These are phyloP conservation scores for Matsumyia berberina DNA, from an alignment of 2,888 invertebrate species.

Conservation along the genomic window DNA sequence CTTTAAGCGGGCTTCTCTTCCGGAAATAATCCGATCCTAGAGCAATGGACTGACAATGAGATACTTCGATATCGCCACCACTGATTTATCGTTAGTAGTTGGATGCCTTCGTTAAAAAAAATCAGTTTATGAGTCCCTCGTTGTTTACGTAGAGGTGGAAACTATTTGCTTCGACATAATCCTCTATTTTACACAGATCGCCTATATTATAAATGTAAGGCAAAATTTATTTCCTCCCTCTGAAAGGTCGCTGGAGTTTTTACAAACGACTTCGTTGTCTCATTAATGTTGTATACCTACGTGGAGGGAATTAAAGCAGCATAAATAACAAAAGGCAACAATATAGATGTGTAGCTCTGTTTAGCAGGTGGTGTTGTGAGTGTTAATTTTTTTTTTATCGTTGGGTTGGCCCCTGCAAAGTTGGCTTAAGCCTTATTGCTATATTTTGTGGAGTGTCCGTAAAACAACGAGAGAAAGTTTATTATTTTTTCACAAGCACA, in stretches of 20 bases:
- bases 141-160: background rate
- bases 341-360: conserved; percentile 27
- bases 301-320: conserved; percentile 39
- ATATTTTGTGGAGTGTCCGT: conserved; percentile 41
- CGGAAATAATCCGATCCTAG: background rate
- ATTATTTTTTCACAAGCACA: conserved; percentile 64
- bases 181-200: background rate
- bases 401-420: conserved; percentile 6
- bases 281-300: conserved; percentile 59
- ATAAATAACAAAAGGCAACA: conserved; percentile 58
- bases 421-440: conserved; percentile 41
- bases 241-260: conserved; percentile 36
- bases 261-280: conserved; percentile 41
- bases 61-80: background rate
- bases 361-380: conserved; percentile 52
- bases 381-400: conserved; percentile 27
- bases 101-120: conserved; percentile 3
- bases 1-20: background rate
- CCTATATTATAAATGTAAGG: background rate
- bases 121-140: background rate
- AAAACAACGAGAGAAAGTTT: conserved; percentile 48
- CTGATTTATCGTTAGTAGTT: background rate
- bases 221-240: conserved; percentile 36
- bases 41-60: background rate
- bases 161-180: background rate